Evolutionary conservation across 1,140 invertebrate genomes (phyloP), one percentile per base, ranked within the genome.

Genomic region (Zaprionus ghesquierei): DNA sequence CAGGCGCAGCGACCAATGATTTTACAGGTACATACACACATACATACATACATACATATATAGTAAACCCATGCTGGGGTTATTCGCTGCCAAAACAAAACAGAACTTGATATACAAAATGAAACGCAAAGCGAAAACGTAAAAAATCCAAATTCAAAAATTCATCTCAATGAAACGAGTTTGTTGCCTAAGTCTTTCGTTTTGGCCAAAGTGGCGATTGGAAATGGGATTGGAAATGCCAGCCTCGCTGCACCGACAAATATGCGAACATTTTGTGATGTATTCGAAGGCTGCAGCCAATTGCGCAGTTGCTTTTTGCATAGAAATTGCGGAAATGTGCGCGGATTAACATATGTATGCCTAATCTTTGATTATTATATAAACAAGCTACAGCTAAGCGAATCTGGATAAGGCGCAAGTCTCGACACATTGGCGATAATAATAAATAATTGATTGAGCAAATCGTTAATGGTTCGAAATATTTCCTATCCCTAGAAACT

Each of bases 71-170:
- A 12, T 38, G 25, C 79, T 84, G 31, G 31, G 31, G 12, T 33
- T 33, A 41, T 41, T 15, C 15, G 15, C 75, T 89, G 70, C 61
- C 84, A 85, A 54, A 44, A 50, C 15, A 27, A 8, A 10, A 61
- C 66, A 89, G 84, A 89, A 89, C 84, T 89, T 80, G 84, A 89
- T 75, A 89, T 77, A 89, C 70, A 75, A 68, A 75, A 70, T 10
- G 6, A 55, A 80, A 86, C 13, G n/a, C 8, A 44, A 20, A 44
- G 13, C 38, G 3, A 46, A 22, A 46, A 46, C 3, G 3, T 8
- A 10, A 46, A 54, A 61, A 74, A 55, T 25, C 27, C 44, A 38
- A 55, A 62, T 33, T 44, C n/a, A 9, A 55, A 80, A 85, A 49
- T 59, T n/a, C 35, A 15, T 4, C 15, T 20, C 25, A 18, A 6